Conservation (phyloP, 2,888 invertebrate genomes). For the Oligia fasciuncula region DNA sequence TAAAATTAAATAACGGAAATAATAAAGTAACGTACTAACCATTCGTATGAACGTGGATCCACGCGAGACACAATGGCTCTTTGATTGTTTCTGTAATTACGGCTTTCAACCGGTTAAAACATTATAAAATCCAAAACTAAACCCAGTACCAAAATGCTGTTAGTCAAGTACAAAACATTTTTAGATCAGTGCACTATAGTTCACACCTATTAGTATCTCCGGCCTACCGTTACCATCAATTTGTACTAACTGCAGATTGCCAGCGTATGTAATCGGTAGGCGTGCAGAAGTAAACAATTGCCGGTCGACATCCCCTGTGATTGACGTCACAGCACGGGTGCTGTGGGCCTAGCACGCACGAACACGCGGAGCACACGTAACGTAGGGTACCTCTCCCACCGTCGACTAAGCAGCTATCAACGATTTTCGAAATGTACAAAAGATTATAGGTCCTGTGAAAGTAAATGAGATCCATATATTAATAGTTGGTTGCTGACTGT, state of each 20-base stretch:
- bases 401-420: neutral
- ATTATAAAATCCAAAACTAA: neutral
- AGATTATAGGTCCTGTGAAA: neutral
- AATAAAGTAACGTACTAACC: neutral
- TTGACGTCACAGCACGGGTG: constrained; percentile 14
- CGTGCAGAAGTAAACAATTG: constrained; percentile 12
- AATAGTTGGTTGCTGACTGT: neutral
- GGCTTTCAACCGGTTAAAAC: neutral
- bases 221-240: constrained; percentile 12
- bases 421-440: neutral
- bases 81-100: neutral
- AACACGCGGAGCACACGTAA: neutral
- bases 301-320: constrained; percentile 21
- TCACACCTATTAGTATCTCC: neutral
- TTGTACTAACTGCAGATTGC: constrained; percentile 18
- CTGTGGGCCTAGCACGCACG: neutral
- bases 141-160: neutral
- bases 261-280: constrained; percentile 20
- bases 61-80: neutral
- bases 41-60: too few relatives aligned
- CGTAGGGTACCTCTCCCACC: neutral
- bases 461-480: neutral
- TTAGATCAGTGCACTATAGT: too few relatives aligned
- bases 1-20: neutral
- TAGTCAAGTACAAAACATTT: neutral